Base-by-base conservation (phyloP, 2,888 invertebrate genomes). In the Sesamia inferens region DNA sequence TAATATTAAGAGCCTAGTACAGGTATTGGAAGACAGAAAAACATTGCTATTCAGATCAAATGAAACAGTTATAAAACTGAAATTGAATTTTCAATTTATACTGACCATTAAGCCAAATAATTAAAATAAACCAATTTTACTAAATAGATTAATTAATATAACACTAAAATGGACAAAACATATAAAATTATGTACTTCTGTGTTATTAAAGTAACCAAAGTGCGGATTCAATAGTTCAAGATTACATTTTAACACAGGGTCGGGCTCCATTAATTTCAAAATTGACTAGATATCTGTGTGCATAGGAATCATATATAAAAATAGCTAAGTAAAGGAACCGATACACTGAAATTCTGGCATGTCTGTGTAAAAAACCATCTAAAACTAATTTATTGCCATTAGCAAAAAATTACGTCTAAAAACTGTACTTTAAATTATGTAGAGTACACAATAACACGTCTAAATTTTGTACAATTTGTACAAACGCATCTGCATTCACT, bases 261-360 rank as follows among this genome's bases (percentile, higher is more conserved):
- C 89, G 92, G 94, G 90, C 92, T 93, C 92, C 92, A 90, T 93
- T 95, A 95, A 95, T 96, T 96, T 96, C 96, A 95, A 94, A 94
- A 95, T 96, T 96, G 96, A 96, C 96, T 96, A 96, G 96, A 96
- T 95, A 94, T 92, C 96, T 96, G 95, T 93, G 95, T 95, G 96
- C 94, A 94, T 95, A 96, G 96, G 96, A 96, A 95, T 94, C 94
- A 92, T 94, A 93, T 91, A 93, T 93, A 92, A 93, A 90, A 94
- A 93, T 93, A 94, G 94, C 94, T 95, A 94, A 95, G 93, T 94
- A 93, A 94, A 95, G 95, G 95, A 96, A 95, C 95, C 95, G 90
- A 95, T 94, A 94, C 94, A 93, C 93, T 94, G 94, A 93, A 93
- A 92, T 92, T 92, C 93, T 93, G 95, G 93, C 94, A 92, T 93